Conservation (phyloP, 2,113 vertebrate genomes). For the Rutilus rutilus region DNA sequence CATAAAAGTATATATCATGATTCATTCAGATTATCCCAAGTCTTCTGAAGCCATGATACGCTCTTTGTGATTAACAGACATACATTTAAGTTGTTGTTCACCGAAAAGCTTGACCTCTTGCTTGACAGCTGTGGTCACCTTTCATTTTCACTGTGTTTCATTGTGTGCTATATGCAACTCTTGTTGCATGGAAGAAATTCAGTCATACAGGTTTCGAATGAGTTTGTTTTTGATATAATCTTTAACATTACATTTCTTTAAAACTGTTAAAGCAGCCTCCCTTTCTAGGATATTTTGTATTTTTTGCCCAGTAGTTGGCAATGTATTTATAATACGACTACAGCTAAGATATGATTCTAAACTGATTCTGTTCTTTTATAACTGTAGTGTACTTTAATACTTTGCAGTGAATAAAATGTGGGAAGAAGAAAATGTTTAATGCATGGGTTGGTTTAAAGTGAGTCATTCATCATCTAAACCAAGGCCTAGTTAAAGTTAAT, state of each 20-base stretch:
- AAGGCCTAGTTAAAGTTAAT: background rate
- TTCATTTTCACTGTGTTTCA: background rate
- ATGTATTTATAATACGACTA: background rate
- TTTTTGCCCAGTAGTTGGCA: conserved; percentile 44
- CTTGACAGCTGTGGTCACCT: background rate
- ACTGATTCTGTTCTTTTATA: background rate
- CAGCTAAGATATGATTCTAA: background rate
- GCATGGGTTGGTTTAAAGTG: background rate
- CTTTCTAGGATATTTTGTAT: background rate
- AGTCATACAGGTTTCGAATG: background rate
- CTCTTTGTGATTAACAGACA: background rate
- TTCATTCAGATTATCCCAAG: background rate
- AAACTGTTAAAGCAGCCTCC: background rate
- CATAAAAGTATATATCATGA: background rate
- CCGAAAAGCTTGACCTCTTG: too few relatives aligned
- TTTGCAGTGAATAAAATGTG: background rate
- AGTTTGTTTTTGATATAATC: too few relatives aligned
- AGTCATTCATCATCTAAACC: conserved; percentile 1
- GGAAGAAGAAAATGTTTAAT: background rate
- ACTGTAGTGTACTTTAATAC: background rate
- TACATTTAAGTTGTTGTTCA: too few relatives aligned
- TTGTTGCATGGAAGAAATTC: background rate
- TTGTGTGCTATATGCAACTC: background rate
- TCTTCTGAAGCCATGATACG: background rate
- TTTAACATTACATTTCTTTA: background rate